Conservation (phyloP, 2,888 invertebrate species). For the Netelia fuscicornis region DNA sequence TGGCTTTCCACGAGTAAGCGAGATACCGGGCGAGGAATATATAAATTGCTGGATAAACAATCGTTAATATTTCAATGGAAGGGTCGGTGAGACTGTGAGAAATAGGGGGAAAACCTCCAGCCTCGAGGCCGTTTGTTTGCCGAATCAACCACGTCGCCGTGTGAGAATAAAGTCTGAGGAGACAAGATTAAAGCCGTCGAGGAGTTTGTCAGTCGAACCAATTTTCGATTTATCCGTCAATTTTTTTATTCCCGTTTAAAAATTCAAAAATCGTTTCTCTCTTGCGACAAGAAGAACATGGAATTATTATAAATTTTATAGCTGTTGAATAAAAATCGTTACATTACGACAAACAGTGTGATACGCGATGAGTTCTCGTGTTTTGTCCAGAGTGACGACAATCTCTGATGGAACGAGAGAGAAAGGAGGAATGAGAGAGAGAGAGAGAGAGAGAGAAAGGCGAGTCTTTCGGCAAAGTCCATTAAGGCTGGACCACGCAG, state of each 20-base stretch:
- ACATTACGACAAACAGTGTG: not conserved
- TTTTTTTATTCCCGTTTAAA: not conserved
- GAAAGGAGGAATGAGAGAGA: not conserved
- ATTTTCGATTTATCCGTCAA: not conserved
- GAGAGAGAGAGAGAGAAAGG: conserved; percentile 16
- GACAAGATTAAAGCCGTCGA: not conserved
- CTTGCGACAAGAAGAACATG: not conserved
- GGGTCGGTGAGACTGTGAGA: conserved; percentile 1
- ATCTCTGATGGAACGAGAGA: not conserved
- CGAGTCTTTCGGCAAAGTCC: conserved; percentile 57
- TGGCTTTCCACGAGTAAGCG: conserved; percentile 57
- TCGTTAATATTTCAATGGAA: conserved; percentile 34
- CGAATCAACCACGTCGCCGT: not conserved
- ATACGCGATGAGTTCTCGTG: not conserved
- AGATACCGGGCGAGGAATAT: conserved; percentile 59
- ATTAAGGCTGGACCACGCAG: conserved; percentile 56
- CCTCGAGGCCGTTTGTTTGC: conserved; percentile 5
- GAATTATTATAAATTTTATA: not conserved
- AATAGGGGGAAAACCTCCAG: not conserved
- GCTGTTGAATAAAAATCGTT: not conserved
- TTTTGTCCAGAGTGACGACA: not conserved
- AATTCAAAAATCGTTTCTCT: not conserved
- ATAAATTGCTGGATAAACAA: conserved; percentile 75
- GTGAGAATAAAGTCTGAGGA: not conserved
- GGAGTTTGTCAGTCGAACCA: not conserved